Conservation (phyloP, 1,140 invertebrate species). For the silkworm (Bombyx mori) region ASM3026992v2 NC_085121.1:10246501-10247000, state of each 20-base stretch:
- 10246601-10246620: no score
- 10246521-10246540: no score
- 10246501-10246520: no score
- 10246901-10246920: background rate
- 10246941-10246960: constrained; percentile 86
- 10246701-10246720: constrained; percentile 92
- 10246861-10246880: background rate
- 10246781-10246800: constrained; percentile 89
- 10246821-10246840: constrained; percentile 91
- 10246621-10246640: no score
- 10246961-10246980: constrained; percentile 87
- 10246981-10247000: constrained; percentile 80
- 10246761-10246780: constrained; percentile 85
- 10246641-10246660: no score
- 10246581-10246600: no score
- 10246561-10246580: no score
- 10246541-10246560: no score
- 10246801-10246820: constrained; percentile 85
- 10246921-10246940: background rate
- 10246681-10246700: constrained; percentile 87
- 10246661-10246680: background rate
- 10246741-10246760: constrained; percentile 81
- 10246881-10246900: background rate
- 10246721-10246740: constrained; percentile 88
- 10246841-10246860: constrained; percentile 81